Conservation (phyloP, 2,113 vertebrate species). For the Gymnogyps californianus region DNA sequence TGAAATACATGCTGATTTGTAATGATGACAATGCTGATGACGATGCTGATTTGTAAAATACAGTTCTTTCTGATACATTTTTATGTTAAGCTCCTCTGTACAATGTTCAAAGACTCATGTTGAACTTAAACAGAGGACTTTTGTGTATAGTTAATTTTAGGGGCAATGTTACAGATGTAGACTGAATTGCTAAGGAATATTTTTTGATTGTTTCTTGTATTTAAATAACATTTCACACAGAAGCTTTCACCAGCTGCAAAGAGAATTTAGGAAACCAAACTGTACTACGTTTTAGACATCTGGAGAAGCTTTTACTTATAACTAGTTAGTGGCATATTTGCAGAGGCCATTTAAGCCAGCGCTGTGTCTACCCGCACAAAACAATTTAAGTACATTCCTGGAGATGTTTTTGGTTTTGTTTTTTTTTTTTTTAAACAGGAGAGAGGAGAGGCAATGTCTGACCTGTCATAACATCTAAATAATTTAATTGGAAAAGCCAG, state of each 20-base stretch:
- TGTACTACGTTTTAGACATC: background rate
- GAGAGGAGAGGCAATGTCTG: background rate
- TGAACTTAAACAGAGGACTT: background rate
- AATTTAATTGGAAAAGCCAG: conserved; percentile 28
- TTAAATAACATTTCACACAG: background rate
- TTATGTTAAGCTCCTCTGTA: background rate
- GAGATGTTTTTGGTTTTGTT: background rate
- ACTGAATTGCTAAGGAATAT: background rate
- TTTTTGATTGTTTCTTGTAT: background rate
- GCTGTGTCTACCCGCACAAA: background rate
- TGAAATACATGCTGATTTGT: background rate
- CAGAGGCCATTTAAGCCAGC: background rate
- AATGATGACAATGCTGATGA: background rate
- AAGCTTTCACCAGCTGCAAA: background rate
- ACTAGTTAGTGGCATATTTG: background rate
- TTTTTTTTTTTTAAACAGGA: background rate
- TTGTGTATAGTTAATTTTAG: background rate
- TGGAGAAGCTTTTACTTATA: conserved; percentile 8
- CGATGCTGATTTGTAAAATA: background rate
- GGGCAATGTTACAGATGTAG: background rate
- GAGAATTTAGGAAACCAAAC: background rate
- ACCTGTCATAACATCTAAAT: background rate
- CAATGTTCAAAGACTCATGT: background rate
- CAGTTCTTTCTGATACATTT: background rate
- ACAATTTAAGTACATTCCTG: background rate